Conservation (phyloP, 2,888 invertebrate species). For the Xestia rhomboidea region DNA sequence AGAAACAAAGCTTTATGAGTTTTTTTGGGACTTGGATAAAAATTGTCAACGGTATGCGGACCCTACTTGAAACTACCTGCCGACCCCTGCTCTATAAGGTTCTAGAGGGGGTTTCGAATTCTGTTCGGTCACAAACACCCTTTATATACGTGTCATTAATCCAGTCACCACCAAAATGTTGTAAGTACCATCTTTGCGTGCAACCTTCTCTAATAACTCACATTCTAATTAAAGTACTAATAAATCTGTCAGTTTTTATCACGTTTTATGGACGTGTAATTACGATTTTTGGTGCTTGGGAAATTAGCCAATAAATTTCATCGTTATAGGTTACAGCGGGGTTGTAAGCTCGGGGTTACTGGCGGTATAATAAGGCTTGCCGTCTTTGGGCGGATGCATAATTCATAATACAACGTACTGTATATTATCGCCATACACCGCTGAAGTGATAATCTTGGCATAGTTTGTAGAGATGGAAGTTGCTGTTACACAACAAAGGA, state of each 20-base stretch:
- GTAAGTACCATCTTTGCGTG: conserved; percentile 5
- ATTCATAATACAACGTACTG: conserved; percentile 62
- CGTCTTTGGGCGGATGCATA: conserved; percentile 60
- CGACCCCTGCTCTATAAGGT: neutral
- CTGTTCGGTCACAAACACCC: neutral
- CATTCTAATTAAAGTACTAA: conserved; percentile 52
- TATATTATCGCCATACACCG: conserved; percentile 50
- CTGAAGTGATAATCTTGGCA: conserved; percentile 54
- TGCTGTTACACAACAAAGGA: neutral
- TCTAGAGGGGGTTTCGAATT: neutral
- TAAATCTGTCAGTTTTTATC: conserved; percentile 62
- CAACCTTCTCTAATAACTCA: conserved; percentile 25
- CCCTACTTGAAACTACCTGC: neutral
- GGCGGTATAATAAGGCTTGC: conserved; percentile 62
- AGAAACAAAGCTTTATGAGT: neutral
- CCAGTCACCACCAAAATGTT: neutral
- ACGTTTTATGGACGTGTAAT: conserved; percentile 61
- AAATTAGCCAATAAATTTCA: conserved; percentile 68
- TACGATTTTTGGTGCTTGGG: conserved; percentile 60
- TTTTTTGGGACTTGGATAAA: neutral
- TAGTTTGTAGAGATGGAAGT: conserved; percentile 14
- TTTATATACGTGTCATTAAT: neutral
- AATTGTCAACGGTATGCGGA: neutral
- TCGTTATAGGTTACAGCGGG: conserved; percentile 56
- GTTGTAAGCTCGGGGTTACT: conserved; percentile 50